phyloP scores from a whole-genome alignment of 2,888 invertebrate species.

The Penaeus monodon region DNA sequence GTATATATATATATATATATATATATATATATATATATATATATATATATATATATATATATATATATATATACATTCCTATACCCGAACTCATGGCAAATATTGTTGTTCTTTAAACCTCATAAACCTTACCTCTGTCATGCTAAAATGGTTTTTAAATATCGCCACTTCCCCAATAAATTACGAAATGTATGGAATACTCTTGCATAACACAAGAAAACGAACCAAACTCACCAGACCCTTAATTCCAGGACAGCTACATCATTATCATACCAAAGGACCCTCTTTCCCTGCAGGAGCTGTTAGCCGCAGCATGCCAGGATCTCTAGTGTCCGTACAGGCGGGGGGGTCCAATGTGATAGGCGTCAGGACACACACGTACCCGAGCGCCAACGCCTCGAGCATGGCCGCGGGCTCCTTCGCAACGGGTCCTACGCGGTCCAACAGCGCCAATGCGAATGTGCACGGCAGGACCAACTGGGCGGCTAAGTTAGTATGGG shows the following conservation, averaged over 20 bases:
- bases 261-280: too few relatives aligned
- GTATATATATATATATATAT: not conserved
- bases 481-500: constrained; percentile 80
- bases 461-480: constrained; percentile 79
- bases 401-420: constrained; percentile 17
- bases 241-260: too few relatives aligned
- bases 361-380: constrained; percentile 46
- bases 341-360: constrained; percentile 23
- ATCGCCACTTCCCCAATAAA: too few relatives aligned
- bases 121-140: not conserved
- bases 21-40: not conserved
- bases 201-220: too few relatives aligned
- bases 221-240: too few relatives aligned
- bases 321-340: constrained; percentile 56
- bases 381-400: constrained; percentile 37
- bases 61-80: not conserved
- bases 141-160: too few relatives aligned
- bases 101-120: not conserved
- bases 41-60: not conserved
- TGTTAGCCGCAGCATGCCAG: constrained; percentile 64
- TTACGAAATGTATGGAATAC: too few relatives aligned
- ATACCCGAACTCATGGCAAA: not conserved
- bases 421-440: constrained; percentile 28
- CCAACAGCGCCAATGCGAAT: constrained; percentile 70
- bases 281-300: constrained; percentile 39